Evolutionary conservation across 2,888 invertebrate genomes (phyloP), one percentile per base, ranked within the genome.

Genomic region (Phaedon cochleariae): DNA sequence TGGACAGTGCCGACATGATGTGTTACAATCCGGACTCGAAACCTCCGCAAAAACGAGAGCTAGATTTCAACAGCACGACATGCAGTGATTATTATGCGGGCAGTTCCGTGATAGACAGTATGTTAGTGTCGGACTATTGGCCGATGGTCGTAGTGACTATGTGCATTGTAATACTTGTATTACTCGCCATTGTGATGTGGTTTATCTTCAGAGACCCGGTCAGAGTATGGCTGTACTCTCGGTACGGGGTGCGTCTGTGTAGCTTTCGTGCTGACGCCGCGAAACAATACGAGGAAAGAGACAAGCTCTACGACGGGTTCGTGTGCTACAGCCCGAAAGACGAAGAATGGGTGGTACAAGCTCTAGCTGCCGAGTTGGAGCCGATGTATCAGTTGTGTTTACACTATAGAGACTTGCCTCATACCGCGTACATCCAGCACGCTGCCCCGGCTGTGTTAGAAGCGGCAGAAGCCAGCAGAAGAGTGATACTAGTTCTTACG

Each of bases 261-360:
- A 88, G 88, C 70, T 89, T 89, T 55, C 88, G 92, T 7, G 90
- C 90, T 61, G 86, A 89, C 1, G 87, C 90, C 46, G 85, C 88
- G 12, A 81, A 84, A 75, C 83, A 83, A 68, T 90, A 88, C 80
- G 94, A 93, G 81, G 94, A 94, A 77, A 89, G 90, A 68, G 94
- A 95, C 77, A 94, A 94, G 77, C 86, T 94, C 29, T 96, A 95
- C 84, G 97, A 97, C 81, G 96, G 94, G 53, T 97, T 96, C 82
- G 92, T 97, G 12, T 91, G 95, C 78, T 97, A 97, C 84, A 94
- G 95, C 76, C 93, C 93, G 48, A 94, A 94, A 84, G 96, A 96
- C 83, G 95, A 95, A 80, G 92, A 93, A 80, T 95, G 95, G 81
- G 94, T 96, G 3, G 88, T 94, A 67, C 92, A 94, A 77, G 92